Evolutionary conservation across 2,888 invertebrate genomes (phyloP), one percentile per base, ranked within the genome.

Genomic region (Anorthoa munda): DNA sequence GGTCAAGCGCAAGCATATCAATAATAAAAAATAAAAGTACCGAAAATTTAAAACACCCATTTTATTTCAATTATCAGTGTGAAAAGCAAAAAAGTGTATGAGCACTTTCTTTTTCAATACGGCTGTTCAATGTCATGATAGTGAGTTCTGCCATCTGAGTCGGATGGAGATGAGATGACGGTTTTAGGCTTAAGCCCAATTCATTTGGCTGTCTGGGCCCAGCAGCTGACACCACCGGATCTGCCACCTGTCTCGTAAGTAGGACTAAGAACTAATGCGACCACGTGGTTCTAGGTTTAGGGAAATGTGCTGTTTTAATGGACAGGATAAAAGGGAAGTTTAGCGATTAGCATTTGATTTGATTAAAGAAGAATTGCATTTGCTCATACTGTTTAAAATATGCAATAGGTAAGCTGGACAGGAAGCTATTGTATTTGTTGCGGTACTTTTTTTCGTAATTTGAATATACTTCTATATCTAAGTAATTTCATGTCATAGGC

Each of bases 91-190:
- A 58, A 12, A 3, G n/a, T 39, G 13, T n/a, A n/a, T 31, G n/a
- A n/a, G 18, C 4, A 9, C 15, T 56, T 26, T 45, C 72, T 46
- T n/a, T 45, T 55, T 56, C 60, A 75, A 74, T 74, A 45, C 12
- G 68, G 64, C 77, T 59, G 50, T 58, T 73, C 15, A 5, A n/a
- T 48, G 60, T 61, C 72, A 71, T 46, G 51, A 13, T 53, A 46
- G 46, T 66, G 55, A 77, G 31, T 66, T 70, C 66, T 58, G n/a
- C n/a, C 15, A 69, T 66, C 69, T 77, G 81, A 58, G 4, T 26
- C 55, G 56, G 15, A 82, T 82, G 77, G 65, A 63, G 74, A 74
- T 74, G 63, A 65, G 51, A 51, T 68, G 66, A 76, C 71, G 56
- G 48, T 45, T 63, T 66, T 83, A 75, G 68, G 63, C 56, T 61